Base-by-base conservation (phyloP, 64 coral and sea anemone species). In the Astreopora myriophthalma region DNA sequence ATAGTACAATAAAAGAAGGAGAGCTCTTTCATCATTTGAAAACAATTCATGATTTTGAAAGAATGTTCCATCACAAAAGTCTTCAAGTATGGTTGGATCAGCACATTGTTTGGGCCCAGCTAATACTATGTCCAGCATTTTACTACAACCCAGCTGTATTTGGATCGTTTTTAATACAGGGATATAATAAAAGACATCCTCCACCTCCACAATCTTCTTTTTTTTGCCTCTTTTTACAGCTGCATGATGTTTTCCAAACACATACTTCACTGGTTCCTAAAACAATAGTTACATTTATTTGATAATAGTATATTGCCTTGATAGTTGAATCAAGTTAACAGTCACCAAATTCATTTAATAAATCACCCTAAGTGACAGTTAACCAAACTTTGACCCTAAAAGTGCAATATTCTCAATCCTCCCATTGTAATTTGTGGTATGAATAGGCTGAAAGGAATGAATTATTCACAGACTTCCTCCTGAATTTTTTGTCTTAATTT, bases 141-240 rank as follows among this genome's bases (percentile, higher is more conserved):
- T 64, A 2, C 31, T 26, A 28, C 49, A 90, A 68, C 52, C 65
- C 27, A 90, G 88, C 27, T 90, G 61, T 17, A 80, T 38, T 6
- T 76, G 33, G 9, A 90, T 26, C 19, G 49, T 90, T 68, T 90
- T 39, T 10, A 90, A 26, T 42, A 90, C 12, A 27, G 74, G 52
- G 17, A 90, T 33, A 19, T 77, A 71, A 42, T 90, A 90, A 20
- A 90, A 90, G 8, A 44, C 34, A 78, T 90, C 88, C 37, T 90
- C 64, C 33, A 68, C 32, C 8, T 46, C 26, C 26, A 90, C 74
- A 69, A 89, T 89, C 66, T 8, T 89, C 36, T 62, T 89, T 55
- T 89, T 90, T 10, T 52, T 79, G 25, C 51, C 39, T 24, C 34
- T 28, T 69, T 66, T 20, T 66, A 66, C 62, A 66, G 25, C 22